Conservation (phyloP, 2,797 vertebrate genomes). For the Anas acuta region DNA sequence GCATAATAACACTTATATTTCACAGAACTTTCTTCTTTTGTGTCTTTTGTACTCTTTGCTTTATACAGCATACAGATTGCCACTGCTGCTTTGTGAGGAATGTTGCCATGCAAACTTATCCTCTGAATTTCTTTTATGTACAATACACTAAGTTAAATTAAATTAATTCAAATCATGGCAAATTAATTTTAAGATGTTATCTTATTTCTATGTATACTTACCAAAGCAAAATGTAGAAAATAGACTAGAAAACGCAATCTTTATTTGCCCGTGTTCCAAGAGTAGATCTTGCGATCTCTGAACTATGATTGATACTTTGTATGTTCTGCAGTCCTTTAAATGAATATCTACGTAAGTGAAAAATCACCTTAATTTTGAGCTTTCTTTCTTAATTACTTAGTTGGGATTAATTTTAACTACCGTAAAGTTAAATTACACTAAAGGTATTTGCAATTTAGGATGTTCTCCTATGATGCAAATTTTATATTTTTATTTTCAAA, state of each 20-base stretch:
- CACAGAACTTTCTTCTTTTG: background rate
- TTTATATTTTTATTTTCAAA: background rate
- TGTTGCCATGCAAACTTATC: background rate
- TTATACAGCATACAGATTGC: background rate
- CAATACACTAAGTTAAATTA: slow-evolving; percentile 4
- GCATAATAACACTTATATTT: background rate
- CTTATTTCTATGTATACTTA: background rate
- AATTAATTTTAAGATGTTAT: background rate
- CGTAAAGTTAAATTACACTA: background rate
- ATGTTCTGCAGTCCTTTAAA: background rate
- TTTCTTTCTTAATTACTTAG: background rate
- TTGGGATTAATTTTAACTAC: background rate
- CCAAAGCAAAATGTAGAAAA: slow-evolving; percentile 8
- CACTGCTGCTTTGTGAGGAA: background rate
- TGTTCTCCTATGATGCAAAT: background rate
- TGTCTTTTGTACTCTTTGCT: background rate
- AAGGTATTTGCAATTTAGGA: background rate
- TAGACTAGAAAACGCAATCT: background rate
- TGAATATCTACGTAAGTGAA: background rate
- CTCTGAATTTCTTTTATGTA: background rate
- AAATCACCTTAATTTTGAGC: background rate
- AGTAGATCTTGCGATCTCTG: background rate
- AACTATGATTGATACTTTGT: background rate
- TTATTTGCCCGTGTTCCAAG: background rate
- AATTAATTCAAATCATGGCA: background rate